A percentile compares a stretch with the other conserved stretches of the same genome.
Conservation (phyloP, 2,113 vertebrate genomes). For the Boleophthalmus pectinirostris region DNA sequence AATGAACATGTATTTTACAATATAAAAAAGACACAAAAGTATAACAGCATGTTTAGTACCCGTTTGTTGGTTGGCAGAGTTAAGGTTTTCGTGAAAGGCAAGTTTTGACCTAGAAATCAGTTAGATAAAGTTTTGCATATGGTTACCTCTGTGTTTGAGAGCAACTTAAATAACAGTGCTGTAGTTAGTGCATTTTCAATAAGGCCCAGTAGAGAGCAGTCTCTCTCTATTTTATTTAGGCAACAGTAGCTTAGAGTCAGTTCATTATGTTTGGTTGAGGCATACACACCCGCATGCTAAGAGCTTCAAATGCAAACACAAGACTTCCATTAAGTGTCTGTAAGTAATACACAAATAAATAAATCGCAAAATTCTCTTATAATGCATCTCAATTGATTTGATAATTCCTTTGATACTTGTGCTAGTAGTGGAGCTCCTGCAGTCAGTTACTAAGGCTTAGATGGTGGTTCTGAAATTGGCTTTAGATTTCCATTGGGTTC, state of each 20-base stretch:
- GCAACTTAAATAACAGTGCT: conserved; percentile 10
- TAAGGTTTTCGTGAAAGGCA: conserved; percentile 25
- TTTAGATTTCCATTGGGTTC: conserved; percentile 63
- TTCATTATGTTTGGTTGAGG: conserved; percentile 40
- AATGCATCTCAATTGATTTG: conserved; percentile 6
- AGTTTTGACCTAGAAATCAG: not conserved
- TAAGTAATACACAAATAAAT: conserved; percentile 38
- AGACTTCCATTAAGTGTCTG: conserved; percentile 40
- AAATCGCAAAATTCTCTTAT: conserved; percentile 8
- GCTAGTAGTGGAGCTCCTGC: conserved; percentile 4
- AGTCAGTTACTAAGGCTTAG: conserved; percentile 40
- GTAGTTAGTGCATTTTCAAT: conserved; percentile 42
- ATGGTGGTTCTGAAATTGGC: conserved; percentile 43
- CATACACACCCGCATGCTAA: conserved; percentile 60
- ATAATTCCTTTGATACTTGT: conserved; percentile 20
- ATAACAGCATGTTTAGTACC: conserved; percentile 33
- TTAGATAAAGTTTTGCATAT: conserved; percentile 1
- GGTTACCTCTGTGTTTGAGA: not conserved
- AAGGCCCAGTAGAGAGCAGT: conserved; percentile 55
- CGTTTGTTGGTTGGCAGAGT: conserved; percentile 49
- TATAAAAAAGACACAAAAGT: conserved; percentile 43
- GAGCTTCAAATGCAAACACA: conserved; percentile 48
- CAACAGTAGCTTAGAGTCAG: conserved; percentile 28
- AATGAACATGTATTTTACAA: conserved; percentile 43
- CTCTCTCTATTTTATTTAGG: conserved; percentile 18